phyloP scores from a whole-genome alignment of 2,888 invertebrate genomes.

The Pandemis corylana region DNA sequence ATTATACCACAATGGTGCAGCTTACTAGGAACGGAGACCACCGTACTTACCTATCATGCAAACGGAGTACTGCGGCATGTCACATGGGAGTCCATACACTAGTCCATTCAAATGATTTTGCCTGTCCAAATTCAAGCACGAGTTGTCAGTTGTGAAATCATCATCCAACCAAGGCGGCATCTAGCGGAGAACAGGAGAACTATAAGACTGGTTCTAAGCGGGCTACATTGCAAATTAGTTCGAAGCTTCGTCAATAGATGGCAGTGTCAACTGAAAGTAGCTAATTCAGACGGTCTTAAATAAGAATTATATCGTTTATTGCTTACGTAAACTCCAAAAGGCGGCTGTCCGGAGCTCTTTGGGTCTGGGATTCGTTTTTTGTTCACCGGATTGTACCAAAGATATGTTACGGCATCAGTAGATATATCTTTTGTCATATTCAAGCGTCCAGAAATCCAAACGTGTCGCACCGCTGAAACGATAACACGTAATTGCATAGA shows the following conservation, averaged over 20 bases:
- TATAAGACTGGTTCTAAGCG: not conserved
- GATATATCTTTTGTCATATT: constrained; percentile 67
- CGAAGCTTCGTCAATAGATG: not conserved
- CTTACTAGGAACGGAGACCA: not conserved
- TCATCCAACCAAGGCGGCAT: constrained; percentile 81
- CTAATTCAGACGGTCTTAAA: too few species aligned
- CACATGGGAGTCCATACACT: constrained; percentile 81
- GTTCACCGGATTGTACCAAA: constrained; percentile 68
- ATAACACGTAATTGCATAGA: not conserved
- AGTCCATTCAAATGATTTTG: constrained; percentile 77
- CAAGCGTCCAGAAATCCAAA: constrained; percentile 76
- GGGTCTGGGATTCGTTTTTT: constrained; percentile 65
- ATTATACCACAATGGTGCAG: not conserved
- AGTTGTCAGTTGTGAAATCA: constrained; percentile 70
- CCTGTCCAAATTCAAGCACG: constrained; percentile 80
- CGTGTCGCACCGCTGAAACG: constrained; percentile 68
- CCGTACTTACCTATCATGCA: constrained; percentile 72
- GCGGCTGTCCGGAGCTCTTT: constrained; percentile 49
- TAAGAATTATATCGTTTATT: not conserved
- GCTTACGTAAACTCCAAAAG: constrained; percentile 49
- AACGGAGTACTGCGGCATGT: constrained; percentile 79
- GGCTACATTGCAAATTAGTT: not conserved
- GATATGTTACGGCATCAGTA: constrained; percentile 57
- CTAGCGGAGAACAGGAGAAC: constrained; percentile 50
- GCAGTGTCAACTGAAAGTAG: not conserved